phyloP scores from a whole-genome alignment of 92 coral and sea anemone genomes.

The Paramuricea clavata region DNA sequence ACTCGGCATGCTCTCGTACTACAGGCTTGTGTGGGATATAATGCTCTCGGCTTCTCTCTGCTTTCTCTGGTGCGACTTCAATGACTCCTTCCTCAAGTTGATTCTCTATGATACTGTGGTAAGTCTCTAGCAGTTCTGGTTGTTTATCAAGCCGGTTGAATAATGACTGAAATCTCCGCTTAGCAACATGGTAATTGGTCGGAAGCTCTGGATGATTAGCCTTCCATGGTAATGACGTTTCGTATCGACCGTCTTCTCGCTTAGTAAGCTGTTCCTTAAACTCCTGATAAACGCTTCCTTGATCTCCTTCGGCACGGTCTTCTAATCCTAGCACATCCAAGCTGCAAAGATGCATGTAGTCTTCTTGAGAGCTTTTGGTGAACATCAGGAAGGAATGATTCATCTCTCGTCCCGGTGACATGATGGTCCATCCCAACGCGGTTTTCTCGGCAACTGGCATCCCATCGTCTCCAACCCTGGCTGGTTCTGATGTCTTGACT shows the following conservation, averaged over 20 bases:
- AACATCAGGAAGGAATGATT: not conserved
- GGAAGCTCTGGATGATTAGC: conserved; percentile 52
- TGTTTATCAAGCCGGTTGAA: conserved; percentile 53
- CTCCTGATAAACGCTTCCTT: conserved; percentile 54
- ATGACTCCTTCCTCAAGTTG: conserved; percentile 59
- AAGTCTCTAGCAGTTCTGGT: conserved; percentile 52
- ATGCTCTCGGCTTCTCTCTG: conserved; percentile 34
- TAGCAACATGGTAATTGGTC: conserved; percentile 60
- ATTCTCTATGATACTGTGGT: conserved; percentile 50
- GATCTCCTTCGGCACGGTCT: conserved; percentile 61
- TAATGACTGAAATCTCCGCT: conserved; percentile 55
- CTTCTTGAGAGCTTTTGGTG: not conserved
- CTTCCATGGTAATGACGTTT: conserved; percentile 64
- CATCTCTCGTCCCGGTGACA: conserved; percentile 65
- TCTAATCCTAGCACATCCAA: conserved; percentile 7
- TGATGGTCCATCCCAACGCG: conserved; percentile 57
- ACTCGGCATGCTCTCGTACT: conserved; percentile 47
- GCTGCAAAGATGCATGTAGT: conserved; percentile 6
- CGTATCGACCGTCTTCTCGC: not conserved
- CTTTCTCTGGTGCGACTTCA: conserved; percentile 34
- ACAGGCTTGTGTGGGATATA: conserved; percentile 67
- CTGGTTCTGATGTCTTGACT: not conserved
- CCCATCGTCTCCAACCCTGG: not conserved
- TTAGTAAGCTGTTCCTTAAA: conserved; percentile 63
- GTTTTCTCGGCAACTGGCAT: conserved; percentile 58